Conservation (phyloP, 1,140 invertebrate genomes). For the Bombus vancouverensis region DNA sequence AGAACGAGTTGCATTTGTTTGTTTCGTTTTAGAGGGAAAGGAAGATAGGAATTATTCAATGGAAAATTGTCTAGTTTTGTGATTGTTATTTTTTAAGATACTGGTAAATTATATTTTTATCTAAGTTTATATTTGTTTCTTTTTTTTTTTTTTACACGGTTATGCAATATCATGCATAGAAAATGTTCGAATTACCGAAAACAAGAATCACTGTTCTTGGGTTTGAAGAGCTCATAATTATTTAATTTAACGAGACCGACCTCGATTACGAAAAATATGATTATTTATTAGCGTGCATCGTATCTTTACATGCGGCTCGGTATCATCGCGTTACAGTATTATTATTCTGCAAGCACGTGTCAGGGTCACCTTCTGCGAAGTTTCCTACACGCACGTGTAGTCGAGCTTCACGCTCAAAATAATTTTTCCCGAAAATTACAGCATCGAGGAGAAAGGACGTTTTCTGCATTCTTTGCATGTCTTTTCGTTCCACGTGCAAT, state of each 20-base stretch:
- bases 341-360: conserved; percentile 42
- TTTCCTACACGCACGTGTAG: conserved; percentile 1
- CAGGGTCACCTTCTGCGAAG: conserved; percentile 32
- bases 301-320: background rate
- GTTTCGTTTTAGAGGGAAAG: background rate
- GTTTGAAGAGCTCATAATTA: background rate
- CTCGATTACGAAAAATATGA: background rate
- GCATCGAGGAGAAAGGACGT: conserved; percentile 5
- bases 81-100: no score
- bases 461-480: conserved; percentile 27
- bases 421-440: conserved; percentile 29
- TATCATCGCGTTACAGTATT: conserved; percentile 7
- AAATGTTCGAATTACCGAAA: background rate
- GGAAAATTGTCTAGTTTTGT: background rate
- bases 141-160: no score
- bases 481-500: background rate
- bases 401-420: conserved; percentile 24
- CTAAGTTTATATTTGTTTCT: no score
- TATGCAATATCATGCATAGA: no score
- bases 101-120: no score
- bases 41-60: background rate
- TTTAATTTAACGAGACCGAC: conserved; percentile 1
- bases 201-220: background rate
- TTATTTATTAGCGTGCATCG: background rate
- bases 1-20: background rate